Conservation (phyloP, 2,113 vertebrate species). For the Pituophis catenifer region DNA sequence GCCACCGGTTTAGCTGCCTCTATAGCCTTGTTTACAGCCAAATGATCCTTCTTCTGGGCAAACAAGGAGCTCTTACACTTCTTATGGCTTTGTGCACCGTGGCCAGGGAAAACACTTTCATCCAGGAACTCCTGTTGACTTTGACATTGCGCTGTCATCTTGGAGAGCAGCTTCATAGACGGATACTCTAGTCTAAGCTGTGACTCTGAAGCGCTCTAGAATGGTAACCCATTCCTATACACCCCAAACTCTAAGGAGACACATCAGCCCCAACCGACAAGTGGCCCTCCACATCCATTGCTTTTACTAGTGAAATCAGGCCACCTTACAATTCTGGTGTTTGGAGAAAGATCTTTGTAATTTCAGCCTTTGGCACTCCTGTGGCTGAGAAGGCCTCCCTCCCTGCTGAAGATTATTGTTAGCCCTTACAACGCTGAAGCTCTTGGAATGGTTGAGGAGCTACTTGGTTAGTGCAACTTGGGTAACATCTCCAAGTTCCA, state of each 20-base stretch:
- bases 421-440: background rate
- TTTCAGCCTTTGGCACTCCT: background rate
- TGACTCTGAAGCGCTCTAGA: background rate
- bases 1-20: background rate
- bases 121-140: background rate
- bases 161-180: background rate
- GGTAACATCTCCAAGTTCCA: background rate
- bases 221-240: background rate
- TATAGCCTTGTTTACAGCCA: background rate
- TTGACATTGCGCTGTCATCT: background rate
- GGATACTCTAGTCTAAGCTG: background rate
- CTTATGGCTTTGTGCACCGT: background rate
- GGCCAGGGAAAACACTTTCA: background rate
- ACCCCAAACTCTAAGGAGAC: background rate
- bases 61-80: background rate
- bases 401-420: background rate
- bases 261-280: background rate
- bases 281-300: background rate
- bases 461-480: background rate
- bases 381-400: background rate
- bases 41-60: too few species aligned
- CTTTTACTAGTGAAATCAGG: background rate
- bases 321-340: too few species aligned
- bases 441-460: background rate
- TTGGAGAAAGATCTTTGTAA: background rate